A percentile compares a stretch with the other conserved stretches of the same genome.
These are phyloP conservation scores for Piprites chloris DNA, from an alignment of 2,113 vertebrate species.

Conservation along the genomic window DNA sequence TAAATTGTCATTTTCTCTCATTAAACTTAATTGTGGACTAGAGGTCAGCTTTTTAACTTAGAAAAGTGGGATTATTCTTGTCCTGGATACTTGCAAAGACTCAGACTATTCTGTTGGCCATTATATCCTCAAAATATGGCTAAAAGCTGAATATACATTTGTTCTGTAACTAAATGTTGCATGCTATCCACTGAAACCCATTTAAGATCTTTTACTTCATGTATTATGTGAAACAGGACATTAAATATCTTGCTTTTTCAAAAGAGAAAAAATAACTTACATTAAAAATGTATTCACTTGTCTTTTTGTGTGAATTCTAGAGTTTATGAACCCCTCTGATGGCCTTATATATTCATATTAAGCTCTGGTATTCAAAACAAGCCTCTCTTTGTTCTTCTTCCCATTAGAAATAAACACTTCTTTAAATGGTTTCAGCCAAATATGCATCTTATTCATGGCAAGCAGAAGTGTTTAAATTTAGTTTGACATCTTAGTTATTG, in stretches of 20 bases:
- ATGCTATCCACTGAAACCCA: not conserved
- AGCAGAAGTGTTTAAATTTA: not conserved
- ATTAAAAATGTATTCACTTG: not conserved
- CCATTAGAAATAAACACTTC: not conserved
- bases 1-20: not conserved
- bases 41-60: not conserved
- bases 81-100: not conserved
- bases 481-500: not conserved
- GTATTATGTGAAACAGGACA: not conserved
- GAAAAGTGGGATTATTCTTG: not conserved
- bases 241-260: not conserved
- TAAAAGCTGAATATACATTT: not conserved
- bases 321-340: not conserved
- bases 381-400: not conserved
- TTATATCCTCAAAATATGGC: not conserved
- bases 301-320: not conserved
- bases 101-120: not conserved
- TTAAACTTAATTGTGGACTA: not conserved
- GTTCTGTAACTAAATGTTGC: not conserved
- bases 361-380: not conserved
- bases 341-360: not conserved
- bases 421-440: not conserved
- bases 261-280: not conserved
- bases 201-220: not conserved
- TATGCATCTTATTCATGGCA: not conserved